Base-by-base conservation (phyloP, 2,113 vertebrate genomes). In the Cavia aperea region DNA sequence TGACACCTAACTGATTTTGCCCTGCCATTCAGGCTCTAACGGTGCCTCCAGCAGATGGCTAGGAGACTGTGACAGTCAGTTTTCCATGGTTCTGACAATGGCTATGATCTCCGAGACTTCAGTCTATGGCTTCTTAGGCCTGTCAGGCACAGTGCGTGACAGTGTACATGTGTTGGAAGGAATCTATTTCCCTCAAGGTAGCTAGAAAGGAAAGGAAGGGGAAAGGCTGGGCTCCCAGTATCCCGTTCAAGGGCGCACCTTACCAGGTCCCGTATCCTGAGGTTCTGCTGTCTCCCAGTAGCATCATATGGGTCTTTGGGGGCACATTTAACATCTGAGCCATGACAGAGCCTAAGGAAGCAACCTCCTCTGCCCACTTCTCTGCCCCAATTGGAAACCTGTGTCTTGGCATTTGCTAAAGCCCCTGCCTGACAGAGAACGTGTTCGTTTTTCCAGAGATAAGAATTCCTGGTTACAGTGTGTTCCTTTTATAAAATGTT, bases 401-500 rank as follows among this genome's bases (percentile, higher is more conserved):
- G 49, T 73, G 54, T 36, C 43, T 10, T 81, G 60, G 43, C 31
- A 73, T 26, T 86, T 29, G 26, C 68, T 16, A 1, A n/a, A 89
- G 84, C 2, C 39, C 86, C 26, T 21, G 26, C 82, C 29, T 54
- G 36, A 43, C 49, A 36, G 72, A 68, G 70, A 78, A n/a, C 43
- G 31, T 46, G 39, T 86, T 90, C 83, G 68, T 36, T 95, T 89
- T 39, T 68, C 73, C 39, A 33, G 2, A 31, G 86, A 66, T 19
- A 68, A 72, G 62, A 78, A 73, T 72, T 78, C 86, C 63, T 24
- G 72, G 75, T 51, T 78, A 46, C 36, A 58, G 81, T 12, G 15
- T 33, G 78, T 75, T 81, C 83, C 90, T 86, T 95, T 84, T 93
- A 62, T 68, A 84, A 90, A 88, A 58, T 4, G 0, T 2, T 81